Conservation (phyloP, 2,797 vertebrate genomes). For the Brachymystax lenok region DNA sequence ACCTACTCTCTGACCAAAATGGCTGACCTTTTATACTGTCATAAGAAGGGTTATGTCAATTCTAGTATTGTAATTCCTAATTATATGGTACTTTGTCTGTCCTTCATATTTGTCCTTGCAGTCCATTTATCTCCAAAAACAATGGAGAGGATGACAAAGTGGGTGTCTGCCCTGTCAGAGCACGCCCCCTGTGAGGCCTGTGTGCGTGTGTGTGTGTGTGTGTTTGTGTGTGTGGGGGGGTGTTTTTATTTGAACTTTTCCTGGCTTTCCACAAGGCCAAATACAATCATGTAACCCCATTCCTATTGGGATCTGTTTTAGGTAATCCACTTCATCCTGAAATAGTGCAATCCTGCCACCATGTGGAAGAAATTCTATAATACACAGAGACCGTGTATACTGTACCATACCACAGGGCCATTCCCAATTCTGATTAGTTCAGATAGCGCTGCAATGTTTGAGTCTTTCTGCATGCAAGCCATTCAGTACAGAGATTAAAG, state of each 20-base stretch:
- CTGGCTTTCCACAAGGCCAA: not conserved
- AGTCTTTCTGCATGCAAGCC: not conserved
- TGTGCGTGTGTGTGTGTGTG: too few species aligned
- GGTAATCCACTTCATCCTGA: not conserved
- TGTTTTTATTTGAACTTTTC: not conserved
- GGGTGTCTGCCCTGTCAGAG: not conserved
- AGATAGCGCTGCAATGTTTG: not conserved
- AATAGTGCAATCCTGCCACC: slow-evolving; percentile 59
- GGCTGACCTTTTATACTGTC: too few species aligned
- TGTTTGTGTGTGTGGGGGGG: too few species aligned
- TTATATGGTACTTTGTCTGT: not conserved
- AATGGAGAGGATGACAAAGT: not conserved
- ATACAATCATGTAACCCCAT: not conserved
- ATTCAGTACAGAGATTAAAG: not conserved
- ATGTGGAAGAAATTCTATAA: slow-evolving; percentile 57
- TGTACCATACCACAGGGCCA: not conserved
- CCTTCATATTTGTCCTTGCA: not conserved
- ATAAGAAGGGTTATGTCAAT: too few species aligned
- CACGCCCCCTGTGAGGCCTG: slow-evolving; percentile 13
- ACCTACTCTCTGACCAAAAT: too few species aligned
- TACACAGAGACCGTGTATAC: not conserved
- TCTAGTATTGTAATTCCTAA: too few species aligned
- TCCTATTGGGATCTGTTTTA: not conserved
- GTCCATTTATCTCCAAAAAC: not conserved
- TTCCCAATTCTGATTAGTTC: not conserved